Percentiles rank a stretch among this genome's conserved stretches.
phyloP scores from a whole-genome alignment of 2,888 invertebrate species.

The Eudiplozoon nipponicum region DNA sequence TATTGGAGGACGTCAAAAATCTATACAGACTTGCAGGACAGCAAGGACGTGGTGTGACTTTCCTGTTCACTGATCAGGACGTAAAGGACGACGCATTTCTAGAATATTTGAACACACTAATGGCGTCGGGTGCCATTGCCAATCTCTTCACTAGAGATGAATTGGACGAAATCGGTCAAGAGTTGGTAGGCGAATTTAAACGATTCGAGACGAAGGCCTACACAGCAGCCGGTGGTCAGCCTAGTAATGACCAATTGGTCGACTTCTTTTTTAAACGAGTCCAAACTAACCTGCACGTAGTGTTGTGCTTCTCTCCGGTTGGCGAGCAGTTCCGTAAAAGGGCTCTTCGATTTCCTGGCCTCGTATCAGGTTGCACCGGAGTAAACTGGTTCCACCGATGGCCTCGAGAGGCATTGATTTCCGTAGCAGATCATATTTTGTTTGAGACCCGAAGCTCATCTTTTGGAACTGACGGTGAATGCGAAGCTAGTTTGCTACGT shows the following conservation, averaged over 20 bases:
- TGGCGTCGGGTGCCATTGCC: slow-evolving; percentile 41
- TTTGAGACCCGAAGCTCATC: too few relatives aligned
- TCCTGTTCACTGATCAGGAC: slow-evolving; percentile 74
- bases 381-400: slow-evolving; percentile 29
- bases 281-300: slow-evolving; percentile 63
- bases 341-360: slow-evolving; percentile 27
- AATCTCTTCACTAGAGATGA: slow-evolving; percentile 76
- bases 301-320: slow-evolving; percentile 68
- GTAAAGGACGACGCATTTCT: slow-evolving; percentile 89
- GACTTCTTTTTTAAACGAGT: slow-evolving; percentile 65
- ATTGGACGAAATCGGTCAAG: slow-evolving; percentile 65
- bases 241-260: slow-evolving; percentile 63
- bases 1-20: slow-evolving; percentile 63
- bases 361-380: slow-evolving; percentile 28
- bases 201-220: slow-evolving; percentile 64
- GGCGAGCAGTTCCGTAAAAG: slow-evolving; percentile 27
- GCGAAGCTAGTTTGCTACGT: too few relatives aligned
- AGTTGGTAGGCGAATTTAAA: slow-evolving; percentile 61
- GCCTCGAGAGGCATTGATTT: slow-evolving; percentile 27
- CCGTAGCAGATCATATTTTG: too few relatives aligned
- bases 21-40: slow-evolving; percentile 68
- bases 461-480: too few relatives aligned
- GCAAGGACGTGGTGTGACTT: slow-evolving; percentile 79
- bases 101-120: slow-evolving; percentile 70
- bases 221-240: too few relatives aligned